Percentiles rank a stretch among this genome's conserved stretches.
Evolutionary conservation across 2,888 invertebrate species (phyloP).

Genomic region (Archips xylosteana): DNA sequence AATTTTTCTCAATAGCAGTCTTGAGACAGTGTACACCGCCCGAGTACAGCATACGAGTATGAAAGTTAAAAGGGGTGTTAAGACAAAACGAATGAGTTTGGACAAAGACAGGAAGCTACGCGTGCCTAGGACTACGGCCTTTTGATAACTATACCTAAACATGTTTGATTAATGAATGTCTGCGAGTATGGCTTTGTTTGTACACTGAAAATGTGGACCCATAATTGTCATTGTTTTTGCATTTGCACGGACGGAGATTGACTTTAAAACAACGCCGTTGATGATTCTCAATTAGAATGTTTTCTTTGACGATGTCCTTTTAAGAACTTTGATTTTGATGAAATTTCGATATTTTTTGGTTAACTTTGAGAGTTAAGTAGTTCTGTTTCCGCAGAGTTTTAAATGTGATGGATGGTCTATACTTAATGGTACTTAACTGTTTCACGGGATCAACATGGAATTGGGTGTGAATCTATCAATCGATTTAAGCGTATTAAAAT

Average conservation of each 20-base stretch:
- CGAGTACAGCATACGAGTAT: slow-evolving; percentile 71
- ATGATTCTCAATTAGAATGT: no score
- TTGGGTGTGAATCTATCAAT: no score
- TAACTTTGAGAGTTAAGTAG: no score
- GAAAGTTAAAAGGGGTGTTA: slow-evolving; percentile 84
- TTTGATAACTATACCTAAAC: slow-evolving; percentile 80
- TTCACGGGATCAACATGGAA: no score
- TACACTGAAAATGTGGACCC: slow-evolving; percentile 15
- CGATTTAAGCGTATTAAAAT: no score
- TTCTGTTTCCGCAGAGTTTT: no score
- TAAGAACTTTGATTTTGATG: no score
- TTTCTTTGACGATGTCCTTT: no score
- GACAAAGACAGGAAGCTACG: slow-evolving; percentile 83
- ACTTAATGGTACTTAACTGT: no score
- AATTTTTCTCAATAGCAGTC: slow-evolving; percentile 34
- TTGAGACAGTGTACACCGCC: slow-evolving; percentile 51
- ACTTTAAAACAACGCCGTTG: no score
- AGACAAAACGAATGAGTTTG: slow-evolving; percentile 84
- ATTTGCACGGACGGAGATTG: not conserved
- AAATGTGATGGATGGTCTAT: no score
- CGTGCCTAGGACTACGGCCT: slow-evolving; percentile 71
- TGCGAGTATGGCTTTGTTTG: slow-evolving; percentile 44
- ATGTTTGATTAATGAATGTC: slow-evolving; percentile 81
- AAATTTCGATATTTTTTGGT: not conserved
- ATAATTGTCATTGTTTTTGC: slow-evolving; percentile 25